Evolutionary conservation across 2,113 vertebrate genomes (phyloP).

Genomic region (Rhinichthys klamathensis): DNA sequence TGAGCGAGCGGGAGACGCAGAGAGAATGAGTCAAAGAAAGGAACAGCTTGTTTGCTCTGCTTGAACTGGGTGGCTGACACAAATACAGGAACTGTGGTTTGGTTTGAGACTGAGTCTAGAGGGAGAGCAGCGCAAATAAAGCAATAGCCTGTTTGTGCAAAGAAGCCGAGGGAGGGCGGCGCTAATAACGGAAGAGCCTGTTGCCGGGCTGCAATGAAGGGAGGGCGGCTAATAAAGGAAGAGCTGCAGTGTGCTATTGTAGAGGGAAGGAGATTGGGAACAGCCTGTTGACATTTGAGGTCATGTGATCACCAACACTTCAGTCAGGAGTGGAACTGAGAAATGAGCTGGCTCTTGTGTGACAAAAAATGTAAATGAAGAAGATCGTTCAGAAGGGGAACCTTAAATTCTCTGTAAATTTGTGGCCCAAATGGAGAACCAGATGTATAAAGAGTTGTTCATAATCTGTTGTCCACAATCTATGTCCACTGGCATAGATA

Average conservation of each 20-base stretch:
- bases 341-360: constrained; percentile 41
- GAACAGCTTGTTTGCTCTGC: constrained; percentile 64
- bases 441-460: neutral
- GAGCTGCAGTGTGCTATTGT: constrained; percentile 48
- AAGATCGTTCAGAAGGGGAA: constrained; percentile 57
- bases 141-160: constrained; percentile 59
- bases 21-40: constrained; percentile 49
- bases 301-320: constrained; percentile 57
- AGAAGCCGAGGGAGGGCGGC: constrained; percentile 38
- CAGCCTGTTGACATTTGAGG: constrained; percentile 61
- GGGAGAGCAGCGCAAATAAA: constrained; percentile 52
- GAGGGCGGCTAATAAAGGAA: constrained; percentile 55
- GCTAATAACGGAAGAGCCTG: constrained; percentile 53
- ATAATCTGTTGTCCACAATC: neutral
- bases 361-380: constrained; percentile 33
- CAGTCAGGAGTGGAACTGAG: constrained; percentile 47
- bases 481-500: neutral
- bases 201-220: constrained; percentile 47
- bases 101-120: constrained; percentile 51
- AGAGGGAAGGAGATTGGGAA: constrained; percentile 51
- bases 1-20: constrained; percentile 1
- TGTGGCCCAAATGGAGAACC: neutral
- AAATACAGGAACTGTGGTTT: constrained; percentile 60
- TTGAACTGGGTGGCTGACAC: constrained; percentile 46
- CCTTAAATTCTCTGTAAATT: constrained; percentile 12